Evolutionary conservation across 2,888 invertebrate genomes (phyloP).

Genomic region (Hirtodrosophila histrioides): DNA sequence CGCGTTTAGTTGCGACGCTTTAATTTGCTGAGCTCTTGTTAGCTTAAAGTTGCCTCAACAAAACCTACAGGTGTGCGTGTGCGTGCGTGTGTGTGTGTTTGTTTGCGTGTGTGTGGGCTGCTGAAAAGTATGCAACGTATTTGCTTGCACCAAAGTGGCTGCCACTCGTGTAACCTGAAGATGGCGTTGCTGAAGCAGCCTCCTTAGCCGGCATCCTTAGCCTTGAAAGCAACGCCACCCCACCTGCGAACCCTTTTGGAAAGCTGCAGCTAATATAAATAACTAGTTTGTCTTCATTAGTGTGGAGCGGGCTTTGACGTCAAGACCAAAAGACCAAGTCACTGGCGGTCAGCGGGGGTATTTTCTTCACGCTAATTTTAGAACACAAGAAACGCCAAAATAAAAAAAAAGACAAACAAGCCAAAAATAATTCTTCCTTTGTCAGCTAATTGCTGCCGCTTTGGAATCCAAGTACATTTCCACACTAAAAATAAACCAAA

Average conservation of each 20-base stretch:
- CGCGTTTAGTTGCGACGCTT: slow-evolving; percentile 23
- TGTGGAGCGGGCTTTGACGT: slow-evolving; percentile 58
- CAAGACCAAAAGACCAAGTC: slow-evolving; percentile 54
- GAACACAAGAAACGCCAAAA: slow-evolving; percentile 15
- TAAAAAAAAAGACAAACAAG: slow-evolving; percentile 39
- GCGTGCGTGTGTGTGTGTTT: not conserved
- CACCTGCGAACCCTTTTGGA: slow-evolving; percentile 1
- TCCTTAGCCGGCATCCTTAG: slow-evolving; percentile 8
- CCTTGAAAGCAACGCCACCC: slow-evolving; percentile 41
- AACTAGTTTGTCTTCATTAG: slow-evolving; percentile 70
- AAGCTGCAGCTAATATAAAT: slow-evolving; percentile 46
- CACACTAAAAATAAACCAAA: slow-evolving; percentile 47
- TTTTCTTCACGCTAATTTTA: slow-evolving; percentile 57
- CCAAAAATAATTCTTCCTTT: slow-evolving; percentile 45
- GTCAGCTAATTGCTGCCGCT: slow-evolving; percentile 38
- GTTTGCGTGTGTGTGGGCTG: slow-evolving; percentile 14
- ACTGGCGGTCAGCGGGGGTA: slow-evolving; percentile 15
- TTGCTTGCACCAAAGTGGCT: slow-evolving; percentile 39
- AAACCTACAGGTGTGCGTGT: slow-evolving; percentile 2
- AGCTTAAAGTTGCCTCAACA: slow-evolving; percentile 31
- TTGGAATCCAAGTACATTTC: slow-evolving; percentile 28
- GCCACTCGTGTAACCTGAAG: slow-evolving; percentile 21
- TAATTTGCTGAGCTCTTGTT: slow-evolving; percentile 43
- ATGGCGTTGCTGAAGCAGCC: not conserved
- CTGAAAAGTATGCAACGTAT: slow-evolving; percentile 66